A percentile compares a stretch with the other conserved stretches of the same genome.
These are phyloP conservation scores for Sakesphorus luctuosus DNA, from an alignment of 2,113 vertebrate species.

Conservation along the genomic window DNA sequence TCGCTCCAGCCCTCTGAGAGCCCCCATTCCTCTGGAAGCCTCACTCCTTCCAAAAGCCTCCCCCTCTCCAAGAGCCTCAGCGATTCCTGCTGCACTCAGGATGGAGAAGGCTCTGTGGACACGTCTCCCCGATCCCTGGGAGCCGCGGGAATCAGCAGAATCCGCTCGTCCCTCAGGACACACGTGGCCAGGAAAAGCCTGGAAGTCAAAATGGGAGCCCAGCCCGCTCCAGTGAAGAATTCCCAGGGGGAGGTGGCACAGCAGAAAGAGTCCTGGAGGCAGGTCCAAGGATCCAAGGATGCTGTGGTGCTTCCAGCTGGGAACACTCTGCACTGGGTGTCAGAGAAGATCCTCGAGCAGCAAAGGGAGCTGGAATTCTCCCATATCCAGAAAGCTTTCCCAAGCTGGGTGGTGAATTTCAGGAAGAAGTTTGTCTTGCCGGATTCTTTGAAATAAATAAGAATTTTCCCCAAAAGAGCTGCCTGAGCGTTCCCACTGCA, in stretches of 20 bases:
- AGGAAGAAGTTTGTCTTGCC: background rate
- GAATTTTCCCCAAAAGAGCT: background rate
- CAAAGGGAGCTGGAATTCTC: background rate
- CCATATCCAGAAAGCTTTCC: background rate
- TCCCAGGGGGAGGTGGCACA: background rate
- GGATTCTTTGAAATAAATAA: background rate
- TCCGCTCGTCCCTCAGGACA: background rate
- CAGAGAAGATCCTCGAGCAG: background rate
- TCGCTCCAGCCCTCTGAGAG: too few relatives aligned
- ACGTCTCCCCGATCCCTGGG: fast-evolving
- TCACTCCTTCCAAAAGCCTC: too few relatives aligned
- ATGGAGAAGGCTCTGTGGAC: background rate
- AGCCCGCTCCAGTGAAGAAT: fast-evolving
- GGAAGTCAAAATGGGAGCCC: background rate
- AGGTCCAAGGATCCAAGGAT: fast-evolving
- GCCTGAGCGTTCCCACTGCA: background rate
- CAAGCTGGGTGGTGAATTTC: background rate
- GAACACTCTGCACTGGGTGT: fast-evolving
- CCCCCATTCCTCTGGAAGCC: too few relatives aligned
- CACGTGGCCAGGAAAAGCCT: background rate
- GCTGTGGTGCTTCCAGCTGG: fast-evolving
- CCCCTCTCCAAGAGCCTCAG: too few relatives aligned
- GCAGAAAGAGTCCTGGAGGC: background rate
- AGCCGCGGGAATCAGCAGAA: fast-evolving
- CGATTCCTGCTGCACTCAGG: too few relatives aligned